Conservation (phyloP, 2,113 vertebrate species). For the Furnarius figulus region DNA sequence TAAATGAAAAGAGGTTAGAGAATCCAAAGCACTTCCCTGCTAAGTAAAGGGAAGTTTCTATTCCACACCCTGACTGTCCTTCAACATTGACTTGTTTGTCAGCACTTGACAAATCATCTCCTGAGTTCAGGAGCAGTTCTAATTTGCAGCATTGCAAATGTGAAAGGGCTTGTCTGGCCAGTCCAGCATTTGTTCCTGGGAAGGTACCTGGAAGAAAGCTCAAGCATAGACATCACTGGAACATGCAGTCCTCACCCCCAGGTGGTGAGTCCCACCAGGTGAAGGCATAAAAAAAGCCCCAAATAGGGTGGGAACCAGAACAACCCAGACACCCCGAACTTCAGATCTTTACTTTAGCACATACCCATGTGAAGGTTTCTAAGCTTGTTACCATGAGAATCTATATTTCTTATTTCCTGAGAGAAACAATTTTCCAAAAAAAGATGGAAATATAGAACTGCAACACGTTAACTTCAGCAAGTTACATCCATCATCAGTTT, state of each 20-base stretch:
- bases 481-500: background rate
- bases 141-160: background rate
- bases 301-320: background rate
- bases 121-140: background rate
- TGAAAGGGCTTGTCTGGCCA: background rate
- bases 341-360: background rate
- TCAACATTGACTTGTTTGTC: background rate
- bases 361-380: rapidly evolving
- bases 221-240: background rate
- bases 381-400: background rate
- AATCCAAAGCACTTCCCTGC: background rate
- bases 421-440: background rate
- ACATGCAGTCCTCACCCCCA: background rate
- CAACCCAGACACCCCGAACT: background rate
- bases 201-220: background rate
- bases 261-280: background rate
- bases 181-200: background rate
- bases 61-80: rapidly evolving
- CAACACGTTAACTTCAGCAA: background rate
- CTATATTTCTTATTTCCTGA: background rate
- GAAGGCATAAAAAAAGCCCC: background rate
- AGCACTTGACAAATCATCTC: background rate
- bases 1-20: background rate
- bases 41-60: background rate
- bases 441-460: background rate